Conservation (phyloP, 2,888 invertebrate species). For the Rhagonycha fulva region DNA sequence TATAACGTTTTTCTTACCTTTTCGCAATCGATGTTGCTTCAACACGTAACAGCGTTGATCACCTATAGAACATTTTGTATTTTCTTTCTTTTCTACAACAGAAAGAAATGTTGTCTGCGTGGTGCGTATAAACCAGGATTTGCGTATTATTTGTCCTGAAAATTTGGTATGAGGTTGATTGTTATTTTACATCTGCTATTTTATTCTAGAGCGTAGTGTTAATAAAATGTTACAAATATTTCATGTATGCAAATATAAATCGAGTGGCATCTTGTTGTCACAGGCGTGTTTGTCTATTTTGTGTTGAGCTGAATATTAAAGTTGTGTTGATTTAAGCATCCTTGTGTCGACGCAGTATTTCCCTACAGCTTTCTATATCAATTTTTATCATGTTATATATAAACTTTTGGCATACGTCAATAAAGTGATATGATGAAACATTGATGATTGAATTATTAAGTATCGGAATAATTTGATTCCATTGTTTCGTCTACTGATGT, state of each 20-base stretch:
- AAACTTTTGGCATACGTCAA: constrained; percentile 5
- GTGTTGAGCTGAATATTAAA: constrained; percentile 28
- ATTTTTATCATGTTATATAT: constrained; percentile 1
- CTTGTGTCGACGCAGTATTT: constrained; percentile 3
- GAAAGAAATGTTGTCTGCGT: neutral
- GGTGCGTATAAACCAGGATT: neutral
- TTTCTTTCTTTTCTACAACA: neutral
- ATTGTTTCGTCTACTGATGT: neutral
- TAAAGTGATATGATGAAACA: constrained; percentile 1
- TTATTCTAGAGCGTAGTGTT: constrained; percentile 4
- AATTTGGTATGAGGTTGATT: neutral
- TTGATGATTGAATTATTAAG: constrained; percentile 6
- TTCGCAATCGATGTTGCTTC: neutral
- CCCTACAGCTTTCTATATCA: constrained; percentile 8
- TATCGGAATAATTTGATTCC: neutral
- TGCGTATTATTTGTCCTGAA: neutral
- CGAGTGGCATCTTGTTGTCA: constrained; percentile 28
- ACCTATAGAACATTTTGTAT: neutral
- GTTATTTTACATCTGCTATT: constrained; percentile 3
- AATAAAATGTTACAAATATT: constrained; percentile 28
- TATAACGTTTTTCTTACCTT: neutral
- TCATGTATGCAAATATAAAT: constrained; percentile 29
- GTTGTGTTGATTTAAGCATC: constrained; percentile 24
- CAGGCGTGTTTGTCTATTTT: constrained; percentile 24
- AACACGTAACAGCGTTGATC: neutral